Base-by-base conservation (phyloP, 2,113 vertebrate species). In the Chaetops frenatus region DNA sequence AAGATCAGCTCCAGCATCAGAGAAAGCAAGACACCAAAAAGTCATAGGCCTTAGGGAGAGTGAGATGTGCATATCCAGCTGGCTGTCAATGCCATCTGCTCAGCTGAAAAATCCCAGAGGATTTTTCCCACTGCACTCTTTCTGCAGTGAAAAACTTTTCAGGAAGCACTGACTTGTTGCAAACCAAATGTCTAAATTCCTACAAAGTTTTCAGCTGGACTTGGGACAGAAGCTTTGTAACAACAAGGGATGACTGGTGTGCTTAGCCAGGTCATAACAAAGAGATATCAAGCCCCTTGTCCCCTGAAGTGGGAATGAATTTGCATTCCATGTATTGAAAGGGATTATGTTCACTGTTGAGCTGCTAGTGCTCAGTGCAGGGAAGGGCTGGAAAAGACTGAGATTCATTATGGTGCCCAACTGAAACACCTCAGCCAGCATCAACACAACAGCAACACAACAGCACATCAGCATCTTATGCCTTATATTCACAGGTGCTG, bases 321-420 rank as follows among this genome's bases (percentile, higher is more conserved):
- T 17, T 51, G 28, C 1, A 0, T n/a, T 42, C 50, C 5, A 1
- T 8, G 20, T 16, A 62, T 44, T 33, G 16, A 1, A 1, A 78
- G 4, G 18, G 25, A 20, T 61, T 48, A 40, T 38, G 9, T 38
- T 88, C 11, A 21, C 31, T 50, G 13, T 10, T 44, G 44, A 67
- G 48, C 8, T 70, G 15, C 27, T 36, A 64, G 22, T 29, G 6
- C 51, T 67, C 21, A 58, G 44, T 60, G 40, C 3, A 17, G 33
- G 38, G 24, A 74, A 88, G 15, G 18, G 53, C 47, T 67, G 35
- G 15, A 67, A 81, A 57, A 20, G 8, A 47, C 36, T 18, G 9
- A 2, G 4, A 58, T 92, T 78, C 1, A 2, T 64, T 33, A 17
- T 38, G 11, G 27, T 42, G 27, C 33, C 31, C 21, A 44, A 23